Evolutionary conservation across 2,888 invertebrate genomes (phyloP).

Genomic region (Agrotis ipsilon): DNA sequence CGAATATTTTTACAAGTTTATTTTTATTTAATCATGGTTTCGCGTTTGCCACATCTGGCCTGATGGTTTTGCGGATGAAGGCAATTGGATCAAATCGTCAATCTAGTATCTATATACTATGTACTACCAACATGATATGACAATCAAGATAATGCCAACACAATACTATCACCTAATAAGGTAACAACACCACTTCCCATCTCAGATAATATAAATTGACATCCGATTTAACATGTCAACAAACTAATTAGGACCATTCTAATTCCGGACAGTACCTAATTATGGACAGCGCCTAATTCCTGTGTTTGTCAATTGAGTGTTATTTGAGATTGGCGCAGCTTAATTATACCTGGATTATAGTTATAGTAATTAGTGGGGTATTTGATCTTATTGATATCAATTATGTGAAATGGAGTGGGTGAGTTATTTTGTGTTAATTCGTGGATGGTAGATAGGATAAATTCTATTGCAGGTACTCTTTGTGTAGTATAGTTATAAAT

Average conservation of each 20-base stretch:
- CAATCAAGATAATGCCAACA: conserved; percentile 15
- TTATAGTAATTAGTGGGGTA: conserved; percentile 75
- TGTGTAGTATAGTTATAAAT: no score
- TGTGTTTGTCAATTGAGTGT: conserved; percentile 60
- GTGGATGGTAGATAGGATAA: background rate
- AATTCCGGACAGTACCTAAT: conserved; percentile 67
- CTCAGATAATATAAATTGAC: conserved; percentile 70
- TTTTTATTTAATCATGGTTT: no score
- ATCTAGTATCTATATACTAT: background rate
- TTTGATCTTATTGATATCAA: conserved; percentile 53
- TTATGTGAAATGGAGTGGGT: background rate
- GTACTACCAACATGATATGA: background rate
- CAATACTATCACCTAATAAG: conserved; percentile 45
- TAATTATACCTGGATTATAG: conserved; percentile 84
- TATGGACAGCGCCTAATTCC: conserved; percentile 71
- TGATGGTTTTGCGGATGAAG: no score
- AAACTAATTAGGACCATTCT: conserved; percentile 73
- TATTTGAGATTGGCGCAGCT: conserved; percentile 70
- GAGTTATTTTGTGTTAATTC: background rate
- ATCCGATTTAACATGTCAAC: conserved; percentile 65
- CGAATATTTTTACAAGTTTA: no score
- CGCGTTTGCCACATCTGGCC: no score
- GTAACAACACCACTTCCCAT: conserved; percentile 67
- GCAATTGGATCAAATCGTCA: no score
- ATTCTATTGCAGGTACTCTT: no score